Evolutionary conservation across 2,888 invertebrate genomes (phyloP), one percentile per base, ranked within the genome.

Genomic region (Adineta ricciae): DNA sequence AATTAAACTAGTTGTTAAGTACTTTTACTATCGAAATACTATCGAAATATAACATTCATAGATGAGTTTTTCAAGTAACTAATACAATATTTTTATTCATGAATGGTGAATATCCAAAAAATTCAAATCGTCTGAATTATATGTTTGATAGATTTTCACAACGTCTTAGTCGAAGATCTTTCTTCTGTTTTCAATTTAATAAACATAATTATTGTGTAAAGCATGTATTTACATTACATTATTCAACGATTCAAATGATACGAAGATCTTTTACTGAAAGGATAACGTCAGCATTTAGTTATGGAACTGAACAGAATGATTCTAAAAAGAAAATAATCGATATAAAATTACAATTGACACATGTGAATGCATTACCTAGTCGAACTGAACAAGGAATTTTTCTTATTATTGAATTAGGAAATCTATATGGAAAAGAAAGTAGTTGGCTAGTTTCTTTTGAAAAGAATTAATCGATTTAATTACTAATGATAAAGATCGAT

Each of bases 281-380:
- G n/a, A 41, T 78, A 3, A 41, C 41, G 41, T 41, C 38, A 24
- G 21, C 78, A 41, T 78, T 41, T 41, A n/a, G 41, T 41, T 78
- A 78, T 78, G 41, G 1, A 7, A 78, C 41, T 41, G 38, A 14
- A 78, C 38, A 41, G 9, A 8, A 41, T 2, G 7, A 36, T 8
- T 19, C 38, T 21, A 7, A 38, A 2, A 38, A 38, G 5, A 73
- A 73, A 24, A 38, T 38, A 24, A 38, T 24, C 11, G 78, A 78
- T 78, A 41, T 78, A 21, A 24, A n/a, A 78, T n/a, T 78, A n/a
- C 78, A 78, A 41, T 78, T 78, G 41, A 78, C 78, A 78, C 78
- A 78, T 41, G 78, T 78, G 11, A 78, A 78, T 41, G 78, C 78
- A 78, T 78, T 78, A 41, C 78, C 78, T 24, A 41, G 41, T 41